Evolutionary conservation across 2,888 invertebrate species (phyloP).

Genomic region (Sialis fuliginosa): DNA sequence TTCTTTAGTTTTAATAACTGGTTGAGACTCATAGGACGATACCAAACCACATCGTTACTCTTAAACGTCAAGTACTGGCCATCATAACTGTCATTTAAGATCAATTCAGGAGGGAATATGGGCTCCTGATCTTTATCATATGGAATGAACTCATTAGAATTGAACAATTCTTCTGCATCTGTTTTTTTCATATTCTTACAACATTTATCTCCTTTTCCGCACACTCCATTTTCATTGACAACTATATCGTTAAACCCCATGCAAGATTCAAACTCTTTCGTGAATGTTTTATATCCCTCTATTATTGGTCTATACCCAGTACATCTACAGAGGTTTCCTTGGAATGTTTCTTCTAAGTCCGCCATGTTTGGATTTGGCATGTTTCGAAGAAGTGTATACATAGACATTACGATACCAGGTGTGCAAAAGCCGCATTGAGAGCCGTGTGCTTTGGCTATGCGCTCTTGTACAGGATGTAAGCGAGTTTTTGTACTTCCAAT

Average conservation of each 20-base stretch:
- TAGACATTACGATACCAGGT: constrained; percentile 94
- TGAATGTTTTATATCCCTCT: constrained; percentile 75
- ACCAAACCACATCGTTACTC: constrained; percentile 54
- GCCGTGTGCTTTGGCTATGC: constrained; percentile 78
- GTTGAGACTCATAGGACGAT: constrained; percentile 50
- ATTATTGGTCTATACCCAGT: constrained; percentile 90
- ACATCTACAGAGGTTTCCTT: constrained; percentile 78
- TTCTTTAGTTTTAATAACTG: constrained; percentile 53
- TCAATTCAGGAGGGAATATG: constrained; percentile 81
- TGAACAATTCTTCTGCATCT: background rate
- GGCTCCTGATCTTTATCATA: constrained; percentile 73
- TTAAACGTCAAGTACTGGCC: constrained; percentile 39
- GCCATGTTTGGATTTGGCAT: constrained; percentile 50
- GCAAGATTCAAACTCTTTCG: constrained; percentile 48
- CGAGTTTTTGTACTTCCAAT: constrained; percentile 65
- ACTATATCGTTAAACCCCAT: constrained; percentile 17
- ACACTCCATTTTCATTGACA: constrained; percentile 19
- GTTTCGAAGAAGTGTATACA: constrained; percentile 73
- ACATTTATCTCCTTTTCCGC: constrained; percentile 48
- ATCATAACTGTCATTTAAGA: constrained; percentile 37
- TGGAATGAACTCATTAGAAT: constrained; percentile 41
- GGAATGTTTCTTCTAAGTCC: constrained; percentile 64
- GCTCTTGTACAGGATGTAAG: constrained; percentile 74
- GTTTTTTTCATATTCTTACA: constrained; percentile 27
- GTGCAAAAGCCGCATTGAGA: constrained; percentile 94